Evolutionary conservation across 2,888 invertebrate species (phyloP), one percentile per base, ranked within the genome.

Genomic region (Folsomia candida): DNA sequence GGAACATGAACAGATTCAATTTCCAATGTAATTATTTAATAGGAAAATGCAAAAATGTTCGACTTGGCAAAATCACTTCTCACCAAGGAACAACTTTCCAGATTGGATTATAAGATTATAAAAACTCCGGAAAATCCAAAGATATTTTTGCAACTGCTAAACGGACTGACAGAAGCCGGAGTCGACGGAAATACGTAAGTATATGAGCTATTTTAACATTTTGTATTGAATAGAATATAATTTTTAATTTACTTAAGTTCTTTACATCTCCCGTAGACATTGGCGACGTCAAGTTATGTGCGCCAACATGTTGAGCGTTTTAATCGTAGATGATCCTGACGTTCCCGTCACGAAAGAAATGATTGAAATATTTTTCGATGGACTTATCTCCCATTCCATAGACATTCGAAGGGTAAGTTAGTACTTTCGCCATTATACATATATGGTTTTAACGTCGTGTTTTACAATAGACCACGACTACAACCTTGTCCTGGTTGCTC

Each of bases 271-370:
- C n/a, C n/a, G n/a, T 57, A 79, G 78, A 25, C 80, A 80, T 63
- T 80, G 80, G 80, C 47, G 80, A 22, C 77, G 79, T 28, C 78
- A 78, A 60, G 74, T 77, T 0, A 69, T 80, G 73, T 74, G 77
- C 59, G 68, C 73, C 3, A 75, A 77, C 27, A 79, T 79, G 79
- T 63, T 80, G 9, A 76, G 76, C 24, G 79, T 79, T 0, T 60
- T 80, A 6, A 72, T 80, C 27, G 69, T 78, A n/a, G 74, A 79
- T 57, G 76, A 76, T 22, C 64, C 68, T 28, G 67, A 62, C 51
- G 63, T 78, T 51, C 72, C 74, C 2, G 51, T 79, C 11, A 68
- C 73, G 3, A 59, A 64, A 20, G 72, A 73, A 27, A 60, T 79
- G 20, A 68, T 79, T 26, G 76, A 77, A 25, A 76, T 74, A 37